These are phyloP conservation scores for Ramazzottius varieornatus DNA, from an alignment of 2,888 invertebrate species.

Conservation along the genomic window DNA sequence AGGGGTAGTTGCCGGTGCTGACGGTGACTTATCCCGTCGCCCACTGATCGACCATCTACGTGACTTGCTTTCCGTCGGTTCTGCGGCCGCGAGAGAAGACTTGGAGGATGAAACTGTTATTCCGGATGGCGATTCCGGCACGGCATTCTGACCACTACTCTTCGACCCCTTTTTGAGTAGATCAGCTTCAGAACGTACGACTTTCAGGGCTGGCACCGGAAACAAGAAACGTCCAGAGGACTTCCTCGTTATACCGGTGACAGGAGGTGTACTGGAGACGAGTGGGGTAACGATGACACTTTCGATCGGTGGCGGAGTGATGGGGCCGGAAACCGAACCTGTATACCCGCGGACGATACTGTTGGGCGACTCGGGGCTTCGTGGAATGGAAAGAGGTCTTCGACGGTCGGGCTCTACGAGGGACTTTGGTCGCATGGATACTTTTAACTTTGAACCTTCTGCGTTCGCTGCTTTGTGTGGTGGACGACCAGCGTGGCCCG, in stretches of 20 bases:
- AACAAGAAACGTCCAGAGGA: neutral
- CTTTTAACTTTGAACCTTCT: too few species aligned
- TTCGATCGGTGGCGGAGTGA: neutral
- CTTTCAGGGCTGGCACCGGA: neutral
- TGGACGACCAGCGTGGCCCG: too few species aligned
- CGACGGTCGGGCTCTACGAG: too few species aligned
- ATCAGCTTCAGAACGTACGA: neutral
- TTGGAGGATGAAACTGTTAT: neutral
- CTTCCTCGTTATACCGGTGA: neutral
- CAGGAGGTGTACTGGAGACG: neutral
- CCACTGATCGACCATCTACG: neutral
- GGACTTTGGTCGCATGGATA: too few species aligned
- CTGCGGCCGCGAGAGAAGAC: neutral
- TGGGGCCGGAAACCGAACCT: neutral
- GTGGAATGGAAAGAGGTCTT: neutral
- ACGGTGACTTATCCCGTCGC: neutral
- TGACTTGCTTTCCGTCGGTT: neutral
- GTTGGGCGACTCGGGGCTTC: too few species aligned
- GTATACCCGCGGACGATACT: neutral
- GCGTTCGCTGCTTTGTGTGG: too few species aligned
- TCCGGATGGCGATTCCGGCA: neutral
- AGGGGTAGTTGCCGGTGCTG: neutral
- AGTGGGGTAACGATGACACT: neutral
- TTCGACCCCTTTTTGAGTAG: neutral
- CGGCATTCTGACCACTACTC: neutral